Conservation (phyloP, 2,888 invertebrate species). For the Apamea epomidion region DNA sequence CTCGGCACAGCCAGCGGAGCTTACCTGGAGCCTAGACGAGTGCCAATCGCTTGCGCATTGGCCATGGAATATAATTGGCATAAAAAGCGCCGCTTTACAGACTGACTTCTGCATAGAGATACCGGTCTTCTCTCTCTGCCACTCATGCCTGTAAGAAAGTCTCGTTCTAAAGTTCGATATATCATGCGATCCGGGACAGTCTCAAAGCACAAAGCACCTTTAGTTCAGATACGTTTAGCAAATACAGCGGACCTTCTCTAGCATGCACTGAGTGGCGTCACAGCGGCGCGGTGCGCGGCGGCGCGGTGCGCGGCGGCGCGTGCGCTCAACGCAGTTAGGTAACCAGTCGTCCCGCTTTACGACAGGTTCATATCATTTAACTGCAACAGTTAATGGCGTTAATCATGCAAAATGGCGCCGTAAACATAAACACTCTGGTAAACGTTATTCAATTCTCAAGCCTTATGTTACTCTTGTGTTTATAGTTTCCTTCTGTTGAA, state of each 20-base stretch:
- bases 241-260: background rate
- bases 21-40: background rate
- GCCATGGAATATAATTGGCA: background rate
- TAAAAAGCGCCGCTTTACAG: background rate
- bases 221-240: background rate
- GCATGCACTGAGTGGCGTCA: background rate
- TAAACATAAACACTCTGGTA: background rate
- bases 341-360: background rate
- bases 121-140: no score
- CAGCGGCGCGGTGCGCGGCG: background rate
- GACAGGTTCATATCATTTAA: background rate
- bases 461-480: background rate
- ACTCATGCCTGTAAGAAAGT: no score
- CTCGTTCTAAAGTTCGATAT: background rate
- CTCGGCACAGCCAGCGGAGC: background rate
- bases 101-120: background rate
- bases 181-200: background rate
- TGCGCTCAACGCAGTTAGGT: background rate
- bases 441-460: constrained; percentile 1
- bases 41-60: background rate
- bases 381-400: background rate
- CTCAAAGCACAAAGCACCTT: background rate
- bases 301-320: background rate
- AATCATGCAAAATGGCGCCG: background rate
- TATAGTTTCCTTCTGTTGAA: no score